Evolutionary conservation across 2,113 vertebrate genomes (phyloP).

Genomic region (Tragelaphus buxtoni): DNA sequence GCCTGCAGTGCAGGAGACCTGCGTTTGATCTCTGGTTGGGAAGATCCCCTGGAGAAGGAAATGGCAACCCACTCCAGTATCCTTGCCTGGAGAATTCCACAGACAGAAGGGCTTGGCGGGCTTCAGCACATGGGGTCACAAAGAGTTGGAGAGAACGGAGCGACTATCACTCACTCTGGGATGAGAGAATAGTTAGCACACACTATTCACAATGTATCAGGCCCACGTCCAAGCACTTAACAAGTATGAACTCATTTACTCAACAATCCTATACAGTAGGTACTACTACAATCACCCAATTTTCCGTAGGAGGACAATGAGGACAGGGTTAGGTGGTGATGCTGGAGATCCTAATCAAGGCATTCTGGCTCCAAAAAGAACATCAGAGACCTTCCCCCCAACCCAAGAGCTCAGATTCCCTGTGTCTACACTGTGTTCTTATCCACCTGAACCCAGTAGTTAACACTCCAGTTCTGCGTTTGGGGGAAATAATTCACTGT

Average conservation of each 20-base stretch:
- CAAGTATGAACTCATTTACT: neutral
- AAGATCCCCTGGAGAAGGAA: neutral
- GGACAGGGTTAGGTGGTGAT: neutral
- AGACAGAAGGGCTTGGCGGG: neutral
- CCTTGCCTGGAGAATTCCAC: neutral
- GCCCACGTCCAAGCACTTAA: neutral
- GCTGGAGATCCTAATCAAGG: slow-evolving; percentile 33
- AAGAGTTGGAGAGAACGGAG: neutral
- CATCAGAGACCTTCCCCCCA: slow-evolving; percentile 13
- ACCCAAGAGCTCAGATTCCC: neutral
- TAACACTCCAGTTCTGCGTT: neutral
- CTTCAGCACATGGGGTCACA: neutral
- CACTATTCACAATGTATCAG: neutral
- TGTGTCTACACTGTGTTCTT: slow-evolving; percentile 12
- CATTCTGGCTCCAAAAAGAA: neutral
- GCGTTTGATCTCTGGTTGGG: neutral
- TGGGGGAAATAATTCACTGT: neutral
- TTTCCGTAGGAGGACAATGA: neutral
- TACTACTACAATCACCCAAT: neutral
- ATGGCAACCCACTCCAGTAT: neutral
- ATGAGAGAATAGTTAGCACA: neutral
- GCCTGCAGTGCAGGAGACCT: neutral
- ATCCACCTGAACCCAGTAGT: neutral
- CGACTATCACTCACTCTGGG: neutral
- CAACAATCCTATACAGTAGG: neutral